These are phyloP conservation scores for Amorpha juglandis DNA, from an alignment of 2,888 invertebrate species.

Conservation along the genomic window DNA sequence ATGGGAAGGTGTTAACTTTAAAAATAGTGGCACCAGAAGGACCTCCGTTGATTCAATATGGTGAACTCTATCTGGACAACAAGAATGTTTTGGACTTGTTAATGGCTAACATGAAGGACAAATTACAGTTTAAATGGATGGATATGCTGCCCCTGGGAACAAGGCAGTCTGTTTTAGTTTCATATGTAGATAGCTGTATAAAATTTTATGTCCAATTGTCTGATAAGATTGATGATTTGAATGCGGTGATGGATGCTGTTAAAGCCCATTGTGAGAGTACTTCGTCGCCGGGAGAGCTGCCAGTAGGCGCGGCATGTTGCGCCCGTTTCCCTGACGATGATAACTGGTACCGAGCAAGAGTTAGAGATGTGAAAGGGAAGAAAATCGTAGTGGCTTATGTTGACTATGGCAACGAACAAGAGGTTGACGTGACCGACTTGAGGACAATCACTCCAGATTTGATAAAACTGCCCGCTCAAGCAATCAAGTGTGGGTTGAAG, in stretches of 20 bases:
- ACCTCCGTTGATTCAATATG: conserved; percentile 89
- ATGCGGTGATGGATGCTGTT: conserved; percentile 87
- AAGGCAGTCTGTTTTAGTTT: conserved; percentile 82
- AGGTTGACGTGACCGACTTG: conserved; percentile 85
- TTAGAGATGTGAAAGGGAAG: conserved; percentile 85
- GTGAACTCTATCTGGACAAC: conserved; percentile 86
- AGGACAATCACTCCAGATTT: conserved; percentile 87
- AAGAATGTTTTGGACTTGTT: conserved; percentile 85
- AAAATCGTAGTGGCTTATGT: conserved; percentile 91
- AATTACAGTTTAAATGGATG: conserved; percentile 69
- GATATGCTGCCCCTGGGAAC: conserved; percentile 65
- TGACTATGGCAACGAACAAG: conserved; percentile 97
- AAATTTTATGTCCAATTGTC: conserved; percentile 90
- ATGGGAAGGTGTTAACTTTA: conserved; percentile 85
- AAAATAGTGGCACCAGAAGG: conserved; percentile 88
- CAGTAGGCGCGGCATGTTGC: conserved; percentile 87
- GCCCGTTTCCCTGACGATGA: conserved; percentile 92
- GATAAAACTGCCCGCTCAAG: conserved; percentile 88
- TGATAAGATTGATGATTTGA: conserved; percentile 84
- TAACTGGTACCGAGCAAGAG: conserved; percentile 95
- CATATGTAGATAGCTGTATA: conserved; percentile 87
- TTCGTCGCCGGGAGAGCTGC: conserved; percentile 73
- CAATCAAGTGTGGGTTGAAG: conserved; percentile 90
- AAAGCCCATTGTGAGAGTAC: conserved; percentile 84
- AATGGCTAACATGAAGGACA: conserved; percentile 68